These are phyloP conservation scores for Sicus ferrugineus DNA, from an alignment of 2,888 invertebrate genomes.

Conservation along the genomic window DNA sequence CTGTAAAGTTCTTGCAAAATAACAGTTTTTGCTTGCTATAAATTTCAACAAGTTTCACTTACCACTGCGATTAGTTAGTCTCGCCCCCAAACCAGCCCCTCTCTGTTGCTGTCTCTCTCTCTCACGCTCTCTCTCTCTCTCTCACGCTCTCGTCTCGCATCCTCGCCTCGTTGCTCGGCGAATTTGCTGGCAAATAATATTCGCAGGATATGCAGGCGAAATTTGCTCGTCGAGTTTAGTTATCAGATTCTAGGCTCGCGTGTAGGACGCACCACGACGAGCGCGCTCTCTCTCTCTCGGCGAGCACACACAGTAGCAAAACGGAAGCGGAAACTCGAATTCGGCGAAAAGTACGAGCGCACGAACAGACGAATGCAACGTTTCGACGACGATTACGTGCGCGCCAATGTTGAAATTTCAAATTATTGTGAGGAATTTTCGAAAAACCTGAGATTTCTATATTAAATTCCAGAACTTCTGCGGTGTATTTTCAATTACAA, in stretches of 20 bases:
- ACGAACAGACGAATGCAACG: slow-evolving; percentile 3
- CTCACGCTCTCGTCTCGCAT: slow-evolving; percentile 5
- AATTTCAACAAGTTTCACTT: slow-evolving; percentile 10
- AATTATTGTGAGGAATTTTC: not conserved
- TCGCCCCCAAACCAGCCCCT: slow-evolving; percentile 25
- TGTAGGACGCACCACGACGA: slow-evolving; percentile 49
- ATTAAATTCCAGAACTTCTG: no score
- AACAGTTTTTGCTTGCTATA: not conserved
- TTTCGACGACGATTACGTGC: slow-evolving; percentile 1
- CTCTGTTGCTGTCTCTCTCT: slow-evolving; percentile 28
- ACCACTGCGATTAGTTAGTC: not conserved
- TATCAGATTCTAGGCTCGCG: slow-evolving; percentile 58
- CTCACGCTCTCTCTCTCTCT: slow-evolving; percentile 21
- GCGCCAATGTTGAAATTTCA: slow-evolving; percentile 21
- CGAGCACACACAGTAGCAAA: not conserved
- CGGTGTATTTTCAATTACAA: no score
- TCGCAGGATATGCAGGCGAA: slow-evolving; percentile 28
- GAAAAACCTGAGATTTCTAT: not conserved
- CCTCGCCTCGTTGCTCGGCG: slow-evolving; percentile 7
- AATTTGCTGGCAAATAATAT: slow-evolving; percentile 26
- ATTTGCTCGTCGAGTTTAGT: slow-evolving; percentile 48
- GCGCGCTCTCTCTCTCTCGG: not conserved
- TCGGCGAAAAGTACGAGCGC: not conserved
- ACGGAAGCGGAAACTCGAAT: no score
- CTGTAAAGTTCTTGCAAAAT: not conserved